Conservation (phyloP, 2,113 vertebrate genomes). For the Odobenus rosmarus region DNA sequence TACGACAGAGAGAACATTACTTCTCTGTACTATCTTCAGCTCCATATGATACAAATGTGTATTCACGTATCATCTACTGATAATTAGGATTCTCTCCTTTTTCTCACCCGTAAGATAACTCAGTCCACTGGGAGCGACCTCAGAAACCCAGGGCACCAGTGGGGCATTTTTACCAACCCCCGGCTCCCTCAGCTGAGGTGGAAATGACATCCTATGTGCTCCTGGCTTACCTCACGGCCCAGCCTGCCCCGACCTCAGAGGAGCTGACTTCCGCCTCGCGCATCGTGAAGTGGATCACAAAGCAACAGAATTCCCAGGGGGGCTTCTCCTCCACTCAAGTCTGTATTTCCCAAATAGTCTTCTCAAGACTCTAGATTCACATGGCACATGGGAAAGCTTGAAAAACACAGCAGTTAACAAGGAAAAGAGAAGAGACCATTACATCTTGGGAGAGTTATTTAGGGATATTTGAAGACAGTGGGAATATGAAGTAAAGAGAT, state of each 20-base stretch:
- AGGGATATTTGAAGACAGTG: not conserved
- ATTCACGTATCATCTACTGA: not conserved
- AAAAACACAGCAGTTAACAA: not conserved
- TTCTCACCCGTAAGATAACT: slow-evolving; percentile 64
- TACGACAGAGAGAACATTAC: not conserved
- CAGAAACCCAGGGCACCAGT: slow-evolving; percentile 52
- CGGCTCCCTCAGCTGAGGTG: slow-evolving; percentile 81
- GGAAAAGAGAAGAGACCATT: not conserved
- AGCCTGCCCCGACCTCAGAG: slow-evolving; percentile 59
- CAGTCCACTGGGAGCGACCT: slow-evolving; percentile 74
- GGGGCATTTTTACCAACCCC: slow-evolving; percentile 44
- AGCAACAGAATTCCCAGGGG: slow-evolving; percentile 81
- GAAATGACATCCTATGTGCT: slow-evolving; percentile 82
- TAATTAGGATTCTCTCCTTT: not conserved
- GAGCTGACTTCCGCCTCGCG: slow-evolving; percentile 70
- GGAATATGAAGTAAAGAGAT: not conserved
- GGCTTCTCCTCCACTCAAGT: not conserved
- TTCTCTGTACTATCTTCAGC: not conserved
- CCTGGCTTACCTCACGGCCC: slow-evolving; percentile 71
- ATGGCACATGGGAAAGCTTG: not conserved
- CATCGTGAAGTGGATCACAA: slow-evolving; percentile 80
- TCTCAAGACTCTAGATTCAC: not conserved
- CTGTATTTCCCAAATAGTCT: not conserved
- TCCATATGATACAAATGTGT: not conserved
- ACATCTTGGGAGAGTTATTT: not conserved